A percentile compares a stretch with the other conserved stretches of the same genome.
Conservation (phyloP, 2,888 invertebrate genomes). For the Nasonia oneida region DNA sequence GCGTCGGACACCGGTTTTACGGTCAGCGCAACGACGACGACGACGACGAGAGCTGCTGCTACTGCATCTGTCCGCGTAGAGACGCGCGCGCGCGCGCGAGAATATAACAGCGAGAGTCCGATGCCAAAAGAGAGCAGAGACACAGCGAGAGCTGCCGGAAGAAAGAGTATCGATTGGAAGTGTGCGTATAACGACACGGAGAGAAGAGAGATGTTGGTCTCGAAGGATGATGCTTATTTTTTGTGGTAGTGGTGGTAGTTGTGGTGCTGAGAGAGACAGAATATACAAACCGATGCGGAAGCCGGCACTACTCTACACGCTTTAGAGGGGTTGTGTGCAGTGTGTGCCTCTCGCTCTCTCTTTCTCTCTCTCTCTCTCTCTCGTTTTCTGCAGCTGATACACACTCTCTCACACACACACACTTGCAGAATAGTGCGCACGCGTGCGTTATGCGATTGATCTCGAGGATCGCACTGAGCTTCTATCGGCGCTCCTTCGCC, state of each 20-base stretch:
- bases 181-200: neutral
- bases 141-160: slow-evolving; percentile 13
- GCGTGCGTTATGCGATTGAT: slow-evolving; percentile 53
- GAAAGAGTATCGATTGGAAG: slow-evolving; percentile 47
- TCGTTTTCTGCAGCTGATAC: neutral
- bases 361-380: neutral
- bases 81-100: neutral
- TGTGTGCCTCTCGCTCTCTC: neutral
- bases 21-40: slow-evolving; percentile 2
- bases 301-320: neutral
- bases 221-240: neutral
- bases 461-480: slow-evolving; percentile 51
- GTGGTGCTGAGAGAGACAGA: neutral
- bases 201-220: neutral
- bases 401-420: neutral
- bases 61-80: neutral
- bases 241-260: neutral
- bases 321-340: neutral
- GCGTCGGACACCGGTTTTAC: slow-evolving; percentile 45
- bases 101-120: neutral
- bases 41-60: neutral
- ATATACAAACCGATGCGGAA: slow-evolving; percentile 18
- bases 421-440: slow-evolving; percentile 11
- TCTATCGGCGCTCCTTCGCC: slow-evolving; percentile 6
- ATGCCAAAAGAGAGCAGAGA: slow-evolving; percentile 39